These are phyloP conservation scores for Saccostrea echinata DNA, from an alignment of 1,140 invertebrate species.

Conservation along the genomic window DNA sequence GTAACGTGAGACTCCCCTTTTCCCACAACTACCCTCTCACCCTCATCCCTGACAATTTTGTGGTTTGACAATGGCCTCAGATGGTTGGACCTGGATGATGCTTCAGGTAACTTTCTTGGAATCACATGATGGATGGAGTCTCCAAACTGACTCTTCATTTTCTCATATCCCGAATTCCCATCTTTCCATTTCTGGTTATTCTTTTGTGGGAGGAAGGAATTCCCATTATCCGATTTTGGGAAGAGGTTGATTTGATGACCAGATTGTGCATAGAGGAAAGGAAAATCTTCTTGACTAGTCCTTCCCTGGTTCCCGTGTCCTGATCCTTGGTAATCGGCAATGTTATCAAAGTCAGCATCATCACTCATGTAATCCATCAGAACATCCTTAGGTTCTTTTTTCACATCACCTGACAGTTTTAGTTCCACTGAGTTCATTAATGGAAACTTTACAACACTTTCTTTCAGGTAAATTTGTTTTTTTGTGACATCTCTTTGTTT, in stretches of 20 bases:
- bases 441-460: neutral
- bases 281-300: neutral
- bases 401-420: neutral
- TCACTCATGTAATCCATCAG: constrained; percentile 10
- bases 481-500: neutral
- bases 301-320: neutral
- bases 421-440: constrained; percentile 7
- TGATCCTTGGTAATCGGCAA: neutral
- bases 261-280: neutral
- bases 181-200: neutral
- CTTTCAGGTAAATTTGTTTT: neutral
- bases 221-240: too few relatives aligned
- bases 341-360: constrained; percentile 17
- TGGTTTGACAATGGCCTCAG: neutral
- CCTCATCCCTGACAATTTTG: neutral
- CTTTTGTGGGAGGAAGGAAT: too few relatives aligned
- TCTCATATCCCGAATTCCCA: neutral
- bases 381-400: neutral
- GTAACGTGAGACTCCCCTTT: neutral
- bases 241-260: too few relatives aligned
- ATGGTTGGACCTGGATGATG: neutral
- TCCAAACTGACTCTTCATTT: neutral
- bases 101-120: neutral
- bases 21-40: neutral
- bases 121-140: constrained; percentile 19